Percentiles rank a stretch among this genome's conserved stretches.
phyloP scores from a whole-genome alignment of 2,113 vertebrate genomes.

The Salvator merianae region DNA sequence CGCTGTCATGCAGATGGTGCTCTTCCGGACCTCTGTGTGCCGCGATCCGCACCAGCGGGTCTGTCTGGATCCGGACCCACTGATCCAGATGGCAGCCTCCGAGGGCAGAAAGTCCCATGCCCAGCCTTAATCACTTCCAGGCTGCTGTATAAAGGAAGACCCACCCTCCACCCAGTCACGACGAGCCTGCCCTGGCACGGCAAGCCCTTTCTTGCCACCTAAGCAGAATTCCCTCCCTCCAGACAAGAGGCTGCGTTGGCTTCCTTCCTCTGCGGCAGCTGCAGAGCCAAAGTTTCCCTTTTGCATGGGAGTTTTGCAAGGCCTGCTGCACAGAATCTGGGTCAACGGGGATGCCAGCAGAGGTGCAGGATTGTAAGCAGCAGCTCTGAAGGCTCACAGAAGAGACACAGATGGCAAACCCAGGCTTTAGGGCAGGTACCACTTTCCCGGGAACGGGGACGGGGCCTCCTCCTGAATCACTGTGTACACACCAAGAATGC shows the following conservation, averaged over 20 bases:
- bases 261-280: constrained; percentile 7
- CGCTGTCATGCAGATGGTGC: too few relatives aligned
- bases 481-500: not conserved
- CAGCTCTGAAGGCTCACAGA: constrained; percentile 58
- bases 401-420: constrained; percentile 58
- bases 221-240: constrained; percentile 42
- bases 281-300: not conserved
- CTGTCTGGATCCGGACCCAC: too few relatives aligned
- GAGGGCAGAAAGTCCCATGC: too few relatives aligned
- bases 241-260: constrained; percentile 19
- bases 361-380: constrained; percentile 51
- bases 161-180: not conserved
- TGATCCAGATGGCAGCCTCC: too few relatives aligned
- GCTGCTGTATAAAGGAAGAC: not conserved
- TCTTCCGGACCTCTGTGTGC: too few relatives aligned
- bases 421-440: constrained; percentile 15
- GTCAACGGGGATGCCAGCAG: constrained; percentile 61
- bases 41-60: too few relatives aligned
- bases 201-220: constrained; percentile 33
- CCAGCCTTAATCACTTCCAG: not conserved
- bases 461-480: constrained; percentile 31
- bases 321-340: constrained; percentile 55
- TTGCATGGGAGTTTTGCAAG: constrained; percentile 37
- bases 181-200: constrained; percentile 25
- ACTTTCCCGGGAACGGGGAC: constrained; percentile 54